Evolutionary conservation across 2,797 vertebrate species (phyloP), one percentile per base, ranked within the genome.

Genomic region (Alexandromys oeconomus): DNA sequence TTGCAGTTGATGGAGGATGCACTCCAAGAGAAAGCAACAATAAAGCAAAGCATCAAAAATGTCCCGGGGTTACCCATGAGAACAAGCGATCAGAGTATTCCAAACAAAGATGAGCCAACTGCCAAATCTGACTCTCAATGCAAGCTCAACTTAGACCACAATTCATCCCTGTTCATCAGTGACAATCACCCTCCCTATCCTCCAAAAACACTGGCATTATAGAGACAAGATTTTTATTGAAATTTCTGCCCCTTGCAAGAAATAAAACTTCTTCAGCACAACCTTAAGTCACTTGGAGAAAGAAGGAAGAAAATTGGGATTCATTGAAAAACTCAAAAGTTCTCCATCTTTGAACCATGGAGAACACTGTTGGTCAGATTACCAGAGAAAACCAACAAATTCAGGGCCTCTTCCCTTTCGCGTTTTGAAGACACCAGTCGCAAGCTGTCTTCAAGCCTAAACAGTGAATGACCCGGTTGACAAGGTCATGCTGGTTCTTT

Each of bases 401-500:
- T 23, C 29, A 46, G 15, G 69, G 15, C 3, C 54, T 29, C 67
- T 31, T 86, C 78, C 40, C 76, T 81, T 96, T 89, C 43, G 80
- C 15, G 11, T 17, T 94, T 65, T 87, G 40, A 79, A 73, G 76
- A 88, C 0, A 34, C 7, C 23, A 86, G 29, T 15, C 87, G 15
- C 27, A 80, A 67, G 67, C 59, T 71, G n/a, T 88, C 79, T 95
- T 93, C 91, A 48, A 25, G 46, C 71, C 59, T 54, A 67, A 91
- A 81, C 34, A 74, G 54, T 89, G 40, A 85, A 92, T 48, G 87
- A 54, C 96, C 90, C 63, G 12, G 65, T 57, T 91, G 96, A 96
- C 93, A 97, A 95, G 95, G 95, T 92, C 97, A 94, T 74, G n/a
- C 46, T 87, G 91, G 92, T 96, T 92, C 96, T 97, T 97, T 96